Evolutionary conservation across 2,797 vertebrate genomes (phyloP).

Genomic region (Triplophysa yarkandensis): DNA sequence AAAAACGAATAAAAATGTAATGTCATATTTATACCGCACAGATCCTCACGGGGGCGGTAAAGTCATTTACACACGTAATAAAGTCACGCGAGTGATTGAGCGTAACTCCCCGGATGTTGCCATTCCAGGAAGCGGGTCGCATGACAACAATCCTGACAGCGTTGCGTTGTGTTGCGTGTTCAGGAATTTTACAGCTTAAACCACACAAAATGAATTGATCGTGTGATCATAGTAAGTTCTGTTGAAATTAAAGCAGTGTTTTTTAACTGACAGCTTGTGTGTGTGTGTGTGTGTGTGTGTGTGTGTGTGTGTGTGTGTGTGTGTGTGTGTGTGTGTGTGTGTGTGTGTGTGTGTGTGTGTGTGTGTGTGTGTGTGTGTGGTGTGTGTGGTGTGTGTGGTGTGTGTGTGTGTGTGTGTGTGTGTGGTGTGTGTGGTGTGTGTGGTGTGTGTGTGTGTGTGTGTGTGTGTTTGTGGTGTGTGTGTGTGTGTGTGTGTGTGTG

Average conservation of each 20-base stretch:
- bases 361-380: no score
- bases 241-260: slow-evolving; percentile 23
- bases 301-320: no score
- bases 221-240: slow-evolving; percentile 37
- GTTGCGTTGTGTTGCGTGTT: not conserved
- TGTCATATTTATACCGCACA: not conserved
- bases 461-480: no score
- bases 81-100: not conserved
- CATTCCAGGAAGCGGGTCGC: slow-evolving; percentile 58
- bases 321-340: no score
- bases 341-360: no score
- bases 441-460: no score
- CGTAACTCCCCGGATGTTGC: slow-evolving; percentile 49
- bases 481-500: no score
- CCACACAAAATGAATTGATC: slow-evolving; percentile 10
- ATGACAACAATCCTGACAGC: slow-evolving; percentile 59
- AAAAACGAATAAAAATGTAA: not conserved
- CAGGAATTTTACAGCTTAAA: not conserved
- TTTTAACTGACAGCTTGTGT: slow-evolving; percentile 13
- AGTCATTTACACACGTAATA: not conserved
- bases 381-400: no score
- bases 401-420: no score
- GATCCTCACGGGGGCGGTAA: slow-evolving; percentile 32
- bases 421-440: no score
- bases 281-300: no score